Evolutionary conservation across 2,113 vertebrate species (phyloP).

Genomic region (Uria lomvia): DNA sequence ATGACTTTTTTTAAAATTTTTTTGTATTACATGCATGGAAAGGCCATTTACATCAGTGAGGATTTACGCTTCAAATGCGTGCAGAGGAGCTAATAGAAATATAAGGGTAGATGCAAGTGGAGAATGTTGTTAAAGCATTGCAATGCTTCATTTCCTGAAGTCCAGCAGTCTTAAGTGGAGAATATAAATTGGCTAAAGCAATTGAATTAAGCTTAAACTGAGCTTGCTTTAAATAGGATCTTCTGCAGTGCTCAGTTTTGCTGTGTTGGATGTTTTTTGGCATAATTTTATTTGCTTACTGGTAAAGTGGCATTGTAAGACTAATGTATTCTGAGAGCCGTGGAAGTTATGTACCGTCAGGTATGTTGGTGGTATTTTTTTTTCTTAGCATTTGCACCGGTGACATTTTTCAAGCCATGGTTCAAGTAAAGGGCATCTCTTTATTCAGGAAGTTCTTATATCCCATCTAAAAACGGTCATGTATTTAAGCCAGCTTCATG

Average conservation of each 20-base stretch:
- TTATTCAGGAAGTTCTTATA: not conserved
- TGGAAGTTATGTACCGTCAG: not conserved
- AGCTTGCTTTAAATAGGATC: not conserved
- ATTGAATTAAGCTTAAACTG: not conserved
- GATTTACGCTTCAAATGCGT: not conserved
- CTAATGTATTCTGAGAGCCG: not conserved
- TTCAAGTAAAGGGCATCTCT: constrained; percentile 38
- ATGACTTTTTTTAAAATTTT: not conserved
- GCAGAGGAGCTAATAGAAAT: not conserved
- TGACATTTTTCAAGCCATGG: constrained; percentile 16
- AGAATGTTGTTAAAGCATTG: not conserved
- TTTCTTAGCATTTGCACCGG: not conserved
- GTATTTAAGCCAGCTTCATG: not conserved
- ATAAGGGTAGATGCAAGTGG: not conserved
- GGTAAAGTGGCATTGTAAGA: not conserved
- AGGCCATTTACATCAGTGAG: not conserved
- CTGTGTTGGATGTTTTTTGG: not conserved
- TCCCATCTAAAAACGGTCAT: not conserved
- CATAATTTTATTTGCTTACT: not conserved
- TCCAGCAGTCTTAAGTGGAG: not conserved
- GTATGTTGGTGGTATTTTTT: not conserved
- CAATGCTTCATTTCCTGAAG: constrained; percentile 8
- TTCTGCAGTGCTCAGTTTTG: not conserved
- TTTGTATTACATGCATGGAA: not conserved
- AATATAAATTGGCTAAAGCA: constrained; percentile 14